Percentiles rank a stretch among this genome's conserved stretches.
Evolutionary conservation across 2,888 invertebrate genomes (phyloP).

Genomic region (Cyaniris semiargus): DNA sequence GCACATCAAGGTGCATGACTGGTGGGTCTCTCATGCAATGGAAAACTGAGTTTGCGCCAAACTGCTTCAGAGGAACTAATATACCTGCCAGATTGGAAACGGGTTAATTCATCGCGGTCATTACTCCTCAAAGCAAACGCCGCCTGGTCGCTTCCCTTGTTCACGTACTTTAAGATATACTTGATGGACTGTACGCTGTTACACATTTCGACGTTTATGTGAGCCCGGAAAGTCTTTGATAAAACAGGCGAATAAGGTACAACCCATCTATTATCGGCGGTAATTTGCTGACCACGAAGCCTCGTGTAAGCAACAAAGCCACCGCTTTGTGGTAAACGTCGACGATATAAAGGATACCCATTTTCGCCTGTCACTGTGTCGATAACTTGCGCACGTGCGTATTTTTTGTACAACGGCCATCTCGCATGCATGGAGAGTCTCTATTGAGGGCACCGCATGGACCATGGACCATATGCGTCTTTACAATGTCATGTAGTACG

Average conservation of each 20-base stretch:
- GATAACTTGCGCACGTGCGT: no score
- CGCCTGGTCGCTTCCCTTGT: slow-evolving; percentile 41
- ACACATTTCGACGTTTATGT: slow-evolving; percentile 43
- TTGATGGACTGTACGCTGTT: slow-evolving; percentile 39
- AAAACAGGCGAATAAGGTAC: slow-evolving; percentile 42
- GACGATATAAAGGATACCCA: no score
- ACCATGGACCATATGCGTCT: slow-evolving; percentile 42
- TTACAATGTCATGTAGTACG: slow-evolving; percentile 41
- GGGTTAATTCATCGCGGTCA: slow-evolving; percentile 41
- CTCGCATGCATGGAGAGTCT: slow-evolving; percentile 43
- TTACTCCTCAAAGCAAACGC: slow-evolving; percentile 38
- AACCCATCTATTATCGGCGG: no score
- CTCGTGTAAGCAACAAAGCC: no score
- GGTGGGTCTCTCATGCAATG: slow-evolving; percentile 4
- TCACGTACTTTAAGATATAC: slow-evolving; percentile 42
- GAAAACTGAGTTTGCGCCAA: not conserved
- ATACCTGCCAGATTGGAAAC: slow-evolving; percentile 40
- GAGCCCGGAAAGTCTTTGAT: slow-evolving; percentile 39
- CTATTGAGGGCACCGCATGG: slow-evolving; percentile 41
- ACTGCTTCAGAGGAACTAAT: slow-evolving; percentile 35
- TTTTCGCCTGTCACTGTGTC: no score
- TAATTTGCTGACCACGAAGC: no score
- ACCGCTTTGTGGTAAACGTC: no score
- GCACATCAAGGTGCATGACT: slow-evolving; percentile 12
- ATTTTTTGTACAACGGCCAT: slow-evolving; percentile 16